Evolutionary conservation across 2,113 vertebrate species (phyloP), one percentile per base, ranked within the genome.

Genomic region (Notechis scutatus): DNA sequence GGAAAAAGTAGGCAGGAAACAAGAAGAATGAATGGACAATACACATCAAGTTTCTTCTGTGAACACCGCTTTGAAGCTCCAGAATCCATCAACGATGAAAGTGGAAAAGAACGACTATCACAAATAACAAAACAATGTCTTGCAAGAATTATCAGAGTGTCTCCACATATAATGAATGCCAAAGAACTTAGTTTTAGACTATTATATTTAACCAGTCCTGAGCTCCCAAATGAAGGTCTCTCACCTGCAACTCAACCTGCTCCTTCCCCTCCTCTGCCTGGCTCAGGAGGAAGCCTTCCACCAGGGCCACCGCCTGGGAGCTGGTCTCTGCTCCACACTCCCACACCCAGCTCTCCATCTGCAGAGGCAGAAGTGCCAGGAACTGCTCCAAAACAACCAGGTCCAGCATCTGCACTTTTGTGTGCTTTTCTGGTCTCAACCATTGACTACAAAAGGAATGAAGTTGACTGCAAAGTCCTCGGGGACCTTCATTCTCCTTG

Each of bases 211-310:
- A 74, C 12, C 5, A 34, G 1, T 74, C 34, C 69, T 8, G n/a
- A 34, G n/a, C 0, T 74, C 69, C 69, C n/a, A 34, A 18, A 39
- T 74, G 1, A 20, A 74, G 15, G 5, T 74, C 15, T 39, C 69
- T 81, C 5, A 81, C 69, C 69, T 81, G 69, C 69, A 1, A 20
- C 1, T 74, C 29, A 6, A 2, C 12, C 64, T 2, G 15, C n/a
- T 74, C 14, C n/a, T 20, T 8, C n/a, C 8, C 0, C 69, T 74
- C 69, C n/a, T 2, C n/a, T 0, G 0, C 15, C 15, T 39, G n/a
- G n/a, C 69, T 74, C 69, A 74, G 69, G n/a, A 74, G 69, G n/a
- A 74, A 74, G 69, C 69, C n/a, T 74, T 74, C 69, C 1, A 34
- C 69, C 15, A 74, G 69, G n/a, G 15, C n/a, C 69, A 74, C 15